Base-by-base conservation (phyloP, 2,113 vertebrate species). In the Callipepla squamata region DNA sequence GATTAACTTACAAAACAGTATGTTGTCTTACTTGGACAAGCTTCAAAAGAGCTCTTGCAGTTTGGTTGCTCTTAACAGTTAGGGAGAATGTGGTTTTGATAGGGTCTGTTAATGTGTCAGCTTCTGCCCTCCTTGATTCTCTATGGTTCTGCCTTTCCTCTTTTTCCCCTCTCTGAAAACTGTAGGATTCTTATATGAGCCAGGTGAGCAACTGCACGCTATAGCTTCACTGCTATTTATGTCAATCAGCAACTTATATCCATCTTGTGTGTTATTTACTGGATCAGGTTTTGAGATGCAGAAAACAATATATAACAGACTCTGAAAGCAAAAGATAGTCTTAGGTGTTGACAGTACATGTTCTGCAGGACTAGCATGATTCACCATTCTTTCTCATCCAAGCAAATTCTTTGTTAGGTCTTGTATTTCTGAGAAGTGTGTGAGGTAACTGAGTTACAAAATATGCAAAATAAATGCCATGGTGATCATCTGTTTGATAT, bases 61-160 rank as follows among this genome's bases (percentile, higher is more conserved):
- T 36, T 62, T 40, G 25, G 22, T 38, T 62, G n/a, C 61, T 62
- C 6, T 62, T 40, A 26, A 40, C 36, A 62, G n/a, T 80, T 63
- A 47, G 0, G 1, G 34, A 80, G 79, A 50, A 61, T 0, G 0
- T 48, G 48, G 9, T 1, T 32, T 48, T 65, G 36, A 5, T 42
- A 0, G 10, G 20, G 44, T 45, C 45, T 62, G 23, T 62, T 58
- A 61, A 85, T 57, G 36, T 57, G 70, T 40, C 62, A 34, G n/a
- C 70, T 89, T 62, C 65, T 19, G 25, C 19, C 6, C 1, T 7
- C 1, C 4, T 11, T 36, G 40, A 0, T 45, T 77, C 22, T 65
- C 30, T 47, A 36, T 58, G 30, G 2, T 38, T 88, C 85, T 91
- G 34, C 51, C 47, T 79, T 65, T 36, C 6, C 2, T 70, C 30